These are phyloP conservation scores for Gorsachius goisagi DNA, from an alignment of 2,113 vertebrate species.

Conservation along the genomic window DNA sequence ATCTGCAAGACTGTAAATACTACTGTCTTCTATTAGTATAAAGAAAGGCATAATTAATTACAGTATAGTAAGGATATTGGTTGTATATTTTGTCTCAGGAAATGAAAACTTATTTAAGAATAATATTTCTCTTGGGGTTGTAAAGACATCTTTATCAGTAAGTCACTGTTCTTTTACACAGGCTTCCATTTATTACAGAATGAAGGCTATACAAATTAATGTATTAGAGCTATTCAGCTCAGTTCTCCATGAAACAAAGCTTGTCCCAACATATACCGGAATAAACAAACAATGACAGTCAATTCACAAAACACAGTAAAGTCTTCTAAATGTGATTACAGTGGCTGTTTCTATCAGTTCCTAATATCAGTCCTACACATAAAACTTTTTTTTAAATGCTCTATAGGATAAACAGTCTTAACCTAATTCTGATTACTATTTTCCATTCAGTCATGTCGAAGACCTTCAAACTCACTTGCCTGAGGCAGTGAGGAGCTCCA, in stretches of 20 bases:
- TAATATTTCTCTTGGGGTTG: slow-evolving; percentile 24
- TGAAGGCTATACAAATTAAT: not conserved
- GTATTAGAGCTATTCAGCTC: not conserved
- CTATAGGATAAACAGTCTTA: slow-evolving; percentile 67
- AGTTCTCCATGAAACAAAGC: not conserved
- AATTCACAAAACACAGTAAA: not conserved
- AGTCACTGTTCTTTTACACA: not conserved
- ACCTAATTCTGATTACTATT: slow-evolving; percentile 73
- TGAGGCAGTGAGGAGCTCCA: slow-evolving; percentile 71
- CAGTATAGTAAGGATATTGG: not conserved
- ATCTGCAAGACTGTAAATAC: not conserved
- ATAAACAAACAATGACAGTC: not conserved
- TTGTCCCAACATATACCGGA: not conserved
- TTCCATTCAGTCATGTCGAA: slow-evolving; percentile 68
- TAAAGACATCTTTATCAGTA: slow-evolving; percentile 28
- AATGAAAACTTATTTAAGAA: slow-evolving; percentile 28
- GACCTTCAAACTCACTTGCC: slow-evolving; percentile 76
- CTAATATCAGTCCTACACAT: slow-evolving; percentile 29
- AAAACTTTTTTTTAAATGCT: slow-evolving; percentile 33
- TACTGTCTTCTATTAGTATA: not conserved
- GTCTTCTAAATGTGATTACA: not conserved
- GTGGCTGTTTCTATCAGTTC: slow-evolving; percentile 21
- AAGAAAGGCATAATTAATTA: slow-evolving; percentile 16
- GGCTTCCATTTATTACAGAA: not conserved
- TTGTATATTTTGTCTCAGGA: not conserved